Evolutionary conservation across 2,113 vertebrate species (phyloP), one percentile per base, ranked within the genome.

Genomic region (Spheniscus mendiculus): DNA sequence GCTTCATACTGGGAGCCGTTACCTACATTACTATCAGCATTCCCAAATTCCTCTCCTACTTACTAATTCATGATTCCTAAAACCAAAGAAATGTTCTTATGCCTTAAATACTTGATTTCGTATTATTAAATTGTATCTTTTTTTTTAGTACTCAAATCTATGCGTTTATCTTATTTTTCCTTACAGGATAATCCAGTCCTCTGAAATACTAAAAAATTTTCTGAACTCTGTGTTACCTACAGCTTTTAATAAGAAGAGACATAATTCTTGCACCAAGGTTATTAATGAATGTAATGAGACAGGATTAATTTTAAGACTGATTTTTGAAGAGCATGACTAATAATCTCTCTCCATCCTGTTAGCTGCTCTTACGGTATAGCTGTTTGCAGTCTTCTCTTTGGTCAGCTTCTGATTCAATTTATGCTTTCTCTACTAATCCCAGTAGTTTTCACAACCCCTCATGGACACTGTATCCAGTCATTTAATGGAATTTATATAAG

Each of bases 251-350:
- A 90, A 62, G 44, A 88, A n/a, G 5, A 69, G 59, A 74, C 47
- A 30, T n/a, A 89, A 83, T 49, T 89, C 66, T 55, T 89, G 55
- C 66, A 92, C 50, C 61, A 83, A 69, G 38, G 61, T 70, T 78
- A 83, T 83, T 89, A 82, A 89, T 44, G 10, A 70, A 83, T 49
- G 40, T 79, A 95, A 84, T 76, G 34, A 91, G n/a, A 84, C 34
- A 45, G 61, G 38, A 95, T 90, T 94, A 66, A 84, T 89, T 87
- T 87, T 25, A 59, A 90, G 38, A 79, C 30, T 55, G 19, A 79
- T 70, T 93, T 91, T 84, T 93, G 22, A 93, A 87, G 26, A 90
- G 59, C 56, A 42, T 32, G 32, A 87, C 78, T 84, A 89, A 95
- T 59, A 83, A 63, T 22, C 42, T 69, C 22, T 69, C 59, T 82